phyloP scores from a whole-genome alignment of 2,888 invertebrate species.

The Athetis lepigone region DNA sequence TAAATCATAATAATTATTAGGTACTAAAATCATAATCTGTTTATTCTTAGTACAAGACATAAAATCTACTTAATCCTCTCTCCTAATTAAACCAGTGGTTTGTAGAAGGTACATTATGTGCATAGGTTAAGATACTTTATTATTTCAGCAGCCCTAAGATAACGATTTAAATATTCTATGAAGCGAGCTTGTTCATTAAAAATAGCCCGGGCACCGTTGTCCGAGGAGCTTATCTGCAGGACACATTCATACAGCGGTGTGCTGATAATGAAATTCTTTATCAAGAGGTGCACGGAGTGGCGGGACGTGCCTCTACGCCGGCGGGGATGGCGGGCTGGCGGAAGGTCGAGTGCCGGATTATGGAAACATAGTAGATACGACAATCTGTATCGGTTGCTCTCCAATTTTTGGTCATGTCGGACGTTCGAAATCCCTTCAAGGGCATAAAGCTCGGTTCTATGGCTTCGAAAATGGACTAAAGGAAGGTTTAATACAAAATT shows the following conservation, averaged over 20 bases:
- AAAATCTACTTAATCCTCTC: slow-evolving; percentile 36
- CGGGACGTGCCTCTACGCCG: slow-evolving; percentile 75
- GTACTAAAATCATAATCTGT: slow-evolving; percentile 13
- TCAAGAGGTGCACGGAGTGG: slow-evolving; percentile 80
- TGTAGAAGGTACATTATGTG: slow-evolving; percentile 30
- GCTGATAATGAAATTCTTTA: slow-evolving; percentile 87
- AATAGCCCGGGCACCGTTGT: slow-evolving; percentile 56
- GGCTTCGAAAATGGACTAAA: slow-evolving; percentile 27
- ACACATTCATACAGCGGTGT: slow-evolving; percentile 77
- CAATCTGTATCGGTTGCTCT: slow-evolving; percentile 41
- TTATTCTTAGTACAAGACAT: slow-evolving; percentile 28
- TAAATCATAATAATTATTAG: slow-evolving; percentile 28
- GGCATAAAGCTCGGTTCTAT: slow-evolving; percentile 35
- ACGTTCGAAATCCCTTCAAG: slow-evolving; percentile 29
- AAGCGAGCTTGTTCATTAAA: slow-evolving; percentile 61
- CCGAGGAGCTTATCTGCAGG: slow-evolving; percentile 71
- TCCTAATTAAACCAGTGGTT: slow-evolving; percentile 45
- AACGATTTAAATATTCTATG: slow-evolving; percentile 50
- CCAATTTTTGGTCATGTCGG: slow-evolving; percentile 29
- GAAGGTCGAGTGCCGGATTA: slow-evolving; percentile 68
- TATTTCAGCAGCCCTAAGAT: slow-evolving; percentile 39
- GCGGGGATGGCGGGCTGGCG: slow-evolving; percentile 43
- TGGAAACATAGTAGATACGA: slow-evolving; percentile 60
- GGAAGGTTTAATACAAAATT: slow-evolving; percentile 28
- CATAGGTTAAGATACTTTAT: slow-evolving; percentile 43